Base-by-base conservation (phyloP, 2,797 vertebrate genomes). In the Menidia menidia region DNA sequence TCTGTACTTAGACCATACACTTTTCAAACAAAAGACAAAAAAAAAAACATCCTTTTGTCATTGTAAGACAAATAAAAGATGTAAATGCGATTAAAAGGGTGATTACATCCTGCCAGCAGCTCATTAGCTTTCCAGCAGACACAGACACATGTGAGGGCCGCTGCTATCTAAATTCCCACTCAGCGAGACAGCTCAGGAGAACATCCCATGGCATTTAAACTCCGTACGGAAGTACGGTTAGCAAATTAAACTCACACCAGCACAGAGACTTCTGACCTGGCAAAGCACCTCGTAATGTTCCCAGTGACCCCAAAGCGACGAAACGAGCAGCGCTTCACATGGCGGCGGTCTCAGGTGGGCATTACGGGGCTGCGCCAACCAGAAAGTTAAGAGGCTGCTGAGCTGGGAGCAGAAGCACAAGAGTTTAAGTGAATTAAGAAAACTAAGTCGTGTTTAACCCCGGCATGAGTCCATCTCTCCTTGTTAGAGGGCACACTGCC, bases 361-460 rank as follows among this genome's bases (percentile, higher is more conserved):
- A 76, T 86, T 77, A 78, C 60, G 83, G 73, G 59, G 68, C 68
- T 52, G 54, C n/a, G 32, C 75, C 1, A 58, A 79, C 62, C 71
- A 61, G 73, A 60, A 77, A 82, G 82, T 78, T 72, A 82, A 87
- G 72, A 84, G 70, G 73, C 70, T 63, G 54, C 81, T 71, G 71
- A 33, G 81, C 73, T 60, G 75, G 65, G 84, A 80, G 82, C 84
- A 81, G 82, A 84, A 84, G 75, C 61, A 70, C 60, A 56, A 30
- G 14, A 74, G 81, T 87, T 90, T 89, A 89, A 92, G 90, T 91
- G 88, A 92, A 92, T 94, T 91, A 94, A 89, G 87, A 80, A 84
- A 89, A 88, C 73, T 58, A 84, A 88, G 83, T 92, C 66, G 60
- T 73, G 82, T 90, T 87, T 82, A 89, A 87, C 77, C 75, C 75